Conservation (phyloP, 2,113 vertebrate genomes). For the Pristiophorus japonicus region DNA sequence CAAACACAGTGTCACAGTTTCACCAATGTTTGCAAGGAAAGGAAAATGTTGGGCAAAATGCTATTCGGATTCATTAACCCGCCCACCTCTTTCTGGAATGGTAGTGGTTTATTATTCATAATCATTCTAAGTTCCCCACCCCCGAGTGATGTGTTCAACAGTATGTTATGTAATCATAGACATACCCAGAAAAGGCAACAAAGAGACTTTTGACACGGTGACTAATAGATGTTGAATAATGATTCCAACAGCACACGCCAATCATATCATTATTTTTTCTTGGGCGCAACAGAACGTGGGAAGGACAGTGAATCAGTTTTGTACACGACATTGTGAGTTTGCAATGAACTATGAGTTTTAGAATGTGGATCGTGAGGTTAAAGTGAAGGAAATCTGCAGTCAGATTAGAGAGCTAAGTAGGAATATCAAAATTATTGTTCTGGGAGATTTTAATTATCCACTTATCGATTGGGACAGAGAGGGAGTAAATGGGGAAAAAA, state of each 20-base stretch:
- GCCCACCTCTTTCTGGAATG: neutral
- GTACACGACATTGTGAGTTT: neutral
- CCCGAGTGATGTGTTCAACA: slow-evolving; percentile 7
- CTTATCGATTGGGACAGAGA: neutral
- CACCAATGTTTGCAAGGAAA: neutral
- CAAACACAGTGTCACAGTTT: neutral
- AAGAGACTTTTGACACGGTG: neutral
- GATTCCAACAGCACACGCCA: neutral
- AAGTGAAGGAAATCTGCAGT: neutral
- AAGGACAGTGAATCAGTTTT: neutral
- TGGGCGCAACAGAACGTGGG: neutral
- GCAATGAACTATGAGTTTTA: neutral
- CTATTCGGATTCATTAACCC: neutral
- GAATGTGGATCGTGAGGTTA: neutral
- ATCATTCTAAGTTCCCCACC: neutral
- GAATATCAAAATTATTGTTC: neutral
- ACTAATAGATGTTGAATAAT: neutral
- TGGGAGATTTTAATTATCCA: neutral
- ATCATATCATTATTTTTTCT: neutral
- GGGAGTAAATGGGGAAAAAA: neutral
- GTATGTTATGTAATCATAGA: neutral
- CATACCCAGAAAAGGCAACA: neutral
- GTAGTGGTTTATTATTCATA: neutral
- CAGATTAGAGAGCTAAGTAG: neutral
- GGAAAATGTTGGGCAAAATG: neutral